phyloP scores from a whole-genome alignment of 2,888 invertebrate species.

The Rosalia funebris region DNA sequence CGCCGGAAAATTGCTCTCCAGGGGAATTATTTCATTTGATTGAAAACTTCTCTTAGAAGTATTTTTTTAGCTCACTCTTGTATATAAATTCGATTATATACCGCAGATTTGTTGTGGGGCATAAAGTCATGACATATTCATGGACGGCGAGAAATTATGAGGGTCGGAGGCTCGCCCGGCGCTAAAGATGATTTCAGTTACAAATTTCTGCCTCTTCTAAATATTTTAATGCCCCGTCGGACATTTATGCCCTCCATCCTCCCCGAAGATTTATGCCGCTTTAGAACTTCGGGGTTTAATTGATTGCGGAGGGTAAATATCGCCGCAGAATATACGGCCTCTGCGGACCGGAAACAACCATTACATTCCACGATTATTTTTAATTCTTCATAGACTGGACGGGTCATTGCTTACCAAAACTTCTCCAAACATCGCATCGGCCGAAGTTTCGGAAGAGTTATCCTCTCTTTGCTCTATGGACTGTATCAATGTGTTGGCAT shows the following conservation, averaged over 20 bases:
- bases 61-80: conserved; percentile 62
- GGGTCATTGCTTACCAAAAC: no score
- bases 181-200: conserved; percentile 61
- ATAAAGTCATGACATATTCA: conserved; percentile 62
- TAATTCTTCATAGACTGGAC: no score
- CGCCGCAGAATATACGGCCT: background rate
- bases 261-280: conserved; percentile 34
- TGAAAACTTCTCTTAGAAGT: conserved; percentile 66
- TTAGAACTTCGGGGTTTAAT: conserved; percentile 10
- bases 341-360: conserved; percentile 10
- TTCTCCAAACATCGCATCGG: no score
- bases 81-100: conserved; percentile 65
- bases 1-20: conserved; percentile 76
- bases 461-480: no score
- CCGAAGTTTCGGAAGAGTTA: no score
- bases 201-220: conserved; percentile 61
- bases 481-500: no score
- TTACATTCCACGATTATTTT: conserved; percentile 7
- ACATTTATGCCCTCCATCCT: conserved; percentile 52
- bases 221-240: conserved; percentile 61
- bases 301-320: background rate
- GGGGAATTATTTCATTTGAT: conserved; percentile 81
- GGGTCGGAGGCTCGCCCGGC: conserved; percentile 56
- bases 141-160: conserved; percentile 60
- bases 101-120: conserved; percentile 64